phyloP scores from a whole-genome alignment of 2,888 invertebrate species.

The Melinaea marsaeus region DNA sequence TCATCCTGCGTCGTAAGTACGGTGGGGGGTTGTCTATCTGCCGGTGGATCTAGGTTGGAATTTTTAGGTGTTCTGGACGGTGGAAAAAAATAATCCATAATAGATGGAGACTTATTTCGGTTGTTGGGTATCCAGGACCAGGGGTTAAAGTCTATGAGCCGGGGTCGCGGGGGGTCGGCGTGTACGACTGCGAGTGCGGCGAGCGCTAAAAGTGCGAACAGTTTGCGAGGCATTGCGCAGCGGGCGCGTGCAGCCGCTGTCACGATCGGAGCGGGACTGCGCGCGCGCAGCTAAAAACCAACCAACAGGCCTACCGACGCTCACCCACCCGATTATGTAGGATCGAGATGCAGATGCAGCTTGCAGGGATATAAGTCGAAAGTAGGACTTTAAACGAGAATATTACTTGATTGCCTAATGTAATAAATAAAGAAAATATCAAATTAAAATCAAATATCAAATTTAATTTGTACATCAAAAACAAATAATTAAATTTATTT shows the following conservation, averaged over 20 bases:
- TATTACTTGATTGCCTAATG: conserved; percentile 1
- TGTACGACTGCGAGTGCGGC: conserved; percentile 49
- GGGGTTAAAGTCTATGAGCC: conserved; percentile 69
- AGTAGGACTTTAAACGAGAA: conserved; percentile 17
- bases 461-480: too few relatives aligned
- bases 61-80: conserved; percentile 74
- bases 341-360: conserved; percentile 44
- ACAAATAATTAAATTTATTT: too few relatives aligned
- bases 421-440: neutral
- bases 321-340: conserved; percentile 56
- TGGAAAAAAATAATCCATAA: conserved; percentile 75
- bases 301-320: conserved; percentile 49
- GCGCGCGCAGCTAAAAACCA: conserved; percentile 47
- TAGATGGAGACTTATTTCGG: conserved; percentile 66
- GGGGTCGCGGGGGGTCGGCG: conserved; percentile 61
- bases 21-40: conserved; percentile 58
- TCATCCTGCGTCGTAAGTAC: conserved; percentile 52
- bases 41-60: conserved; percentile 64
- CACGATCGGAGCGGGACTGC: conserved; percentile 71
- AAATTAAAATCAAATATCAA: too few relatives aligned
- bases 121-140: conserved; percentile 71
- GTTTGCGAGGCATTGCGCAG: conserved; percentile 64
- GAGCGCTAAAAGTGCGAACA: conserved; percentile 63
- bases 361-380: conserved; percentile 32
- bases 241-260: conserved; percentile 71